Conservation (phyloP, 2,797 vertebrate genomes). For the Gymnopithys bicolor region DNA sequence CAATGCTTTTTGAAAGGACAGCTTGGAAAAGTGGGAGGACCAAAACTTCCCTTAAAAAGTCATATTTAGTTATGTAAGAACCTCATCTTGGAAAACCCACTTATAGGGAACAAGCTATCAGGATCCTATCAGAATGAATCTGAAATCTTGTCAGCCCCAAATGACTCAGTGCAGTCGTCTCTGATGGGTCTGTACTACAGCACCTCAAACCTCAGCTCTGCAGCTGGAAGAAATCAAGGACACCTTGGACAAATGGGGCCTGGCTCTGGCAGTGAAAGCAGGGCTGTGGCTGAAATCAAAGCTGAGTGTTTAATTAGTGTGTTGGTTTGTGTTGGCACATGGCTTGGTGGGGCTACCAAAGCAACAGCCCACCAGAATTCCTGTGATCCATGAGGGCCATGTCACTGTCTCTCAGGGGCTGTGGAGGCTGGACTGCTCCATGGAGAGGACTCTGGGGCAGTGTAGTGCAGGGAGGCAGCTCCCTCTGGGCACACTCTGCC, state of each 20-base stretch:
- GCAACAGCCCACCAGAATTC: neutral
- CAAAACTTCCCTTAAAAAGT: neutral
- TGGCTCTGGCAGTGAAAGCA: neutral
- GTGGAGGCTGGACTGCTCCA: neutral
- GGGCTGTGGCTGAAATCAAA: neutral
- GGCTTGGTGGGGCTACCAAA: neutral
- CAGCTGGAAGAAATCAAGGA: neutral
- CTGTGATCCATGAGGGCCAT: neutral
- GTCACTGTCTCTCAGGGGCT: too few relatives aligned
- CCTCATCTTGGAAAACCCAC: neutral
- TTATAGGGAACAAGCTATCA: accelerated
- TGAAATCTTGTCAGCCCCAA: neutral
- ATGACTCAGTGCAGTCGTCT: neutral
- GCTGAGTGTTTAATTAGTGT: neutral
- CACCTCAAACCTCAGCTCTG: neutral
- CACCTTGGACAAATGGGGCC: neutral
- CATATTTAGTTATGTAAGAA: neutral
- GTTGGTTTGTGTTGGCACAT: neutral
- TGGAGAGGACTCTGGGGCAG: accelerated
- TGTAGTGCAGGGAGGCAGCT: neutral
- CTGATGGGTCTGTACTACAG: neutral
- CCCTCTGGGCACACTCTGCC: neutral
- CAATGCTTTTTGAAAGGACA: neutral
- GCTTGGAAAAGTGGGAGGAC: neutral
- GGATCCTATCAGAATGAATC: neutral